phyloP scores from a whole-genome alignment of 2,888 invertebrate genomes.

The Nephrotoma flavescens region DNA sequence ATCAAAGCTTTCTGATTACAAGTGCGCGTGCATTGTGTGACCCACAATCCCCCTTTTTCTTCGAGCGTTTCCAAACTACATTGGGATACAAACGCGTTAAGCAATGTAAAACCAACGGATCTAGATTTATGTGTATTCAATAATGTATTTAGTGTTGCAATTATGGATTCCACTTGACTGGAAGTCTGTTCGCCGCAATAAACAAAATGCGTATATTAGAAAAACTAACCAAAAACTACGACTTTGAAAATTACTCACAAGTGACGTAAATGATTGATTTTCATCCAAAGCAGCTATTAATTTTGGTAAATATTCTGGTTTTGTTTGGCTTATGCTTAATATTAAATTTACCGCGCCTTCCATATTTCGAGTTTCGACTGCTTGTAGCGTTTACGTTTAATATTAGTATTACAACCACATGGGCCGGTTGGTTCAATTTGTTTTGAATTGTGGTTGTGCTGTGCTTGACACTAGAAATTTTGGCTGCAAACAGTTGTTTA shows the following conservation, averaged over 20 bases:
- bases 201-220: background rate
- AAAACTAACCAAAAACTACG: background rate
- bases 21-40: constrained; percentile 17
- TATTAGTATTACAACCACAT: no score
- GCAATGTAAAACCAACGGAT: constrained; percentile 15
- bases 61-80: constrained; percentile 17
- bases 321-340: constrained; percentile 15
- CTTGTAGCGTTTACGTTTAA: no score
- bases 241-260: constrained; percentile 14
- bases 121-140: constrained; percentile 16
- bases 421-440: no score
- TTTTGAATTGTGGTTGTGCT: no score
- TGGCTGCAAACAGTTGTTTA: no score
- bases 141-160: constrained; percentile 17
- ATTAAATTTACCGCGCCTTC: constrained; percentile 17
- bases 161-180: constrained; percentile 4
- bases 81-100: constrained; percentile 17
- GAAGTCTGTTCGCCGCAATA: constrained; percentile 10
- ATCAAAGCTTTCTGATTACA: constrained; percentile 15
- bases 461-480: no score
- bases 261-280: constrained; percentile 17
- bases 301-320: constrained; percentile 13
- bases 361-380: constrained; percentile 14
- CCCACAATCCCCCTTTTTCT: constrained; percentile 19
- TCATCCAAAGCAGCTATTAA: constrained; percentile 18